phyloP scores from a whole-genome alignment of 2,888 invertebrate genomes.

The Nephrocerus scutellatus region DNA sequence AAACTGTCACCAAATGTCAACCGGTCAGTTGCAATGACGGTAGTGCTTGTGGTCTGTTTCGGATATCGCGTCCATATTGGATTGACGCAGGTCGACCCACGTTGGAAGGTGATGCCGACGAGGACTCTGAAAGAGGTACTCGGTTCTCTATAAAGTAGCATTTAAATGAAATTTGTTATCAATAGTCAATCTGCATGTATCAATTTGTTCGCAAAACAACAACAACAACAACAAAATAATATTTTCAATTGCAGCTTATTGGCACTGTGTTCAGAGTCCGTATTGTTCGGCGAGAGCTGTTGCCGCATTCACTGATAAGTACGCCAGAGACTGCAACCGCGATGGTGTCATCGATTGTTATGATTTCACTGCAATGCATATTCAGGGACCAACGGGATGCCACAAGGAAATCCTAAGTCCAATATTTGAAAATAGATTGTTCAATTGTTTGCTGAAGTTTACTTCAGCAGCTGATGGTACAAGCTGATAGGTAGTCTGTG shows the following conservation, averaged over 20 bases:
- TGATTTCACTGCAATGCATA: conserved; percentile 34
- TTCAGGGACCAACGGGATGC: conserved; percentile 35
- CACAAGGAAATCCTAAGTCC: conserved; percentile 21
- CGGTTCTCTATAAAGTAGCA: too few species aligned
- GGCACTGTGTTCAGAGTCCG: conserved; percentile 29
- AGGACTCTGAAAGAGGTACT: too few species aligned
- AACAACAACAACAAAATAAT: too few species aligned
- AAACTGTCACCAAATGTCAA: conserved; percentile 25
- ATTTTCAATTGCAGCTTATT: conserved; percentile 28
- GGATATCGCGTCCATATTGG: conserved; percentile 36
- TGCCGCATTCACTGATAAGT: conserved; percentile 24
- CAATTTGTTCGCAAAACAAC: too few species aligned
- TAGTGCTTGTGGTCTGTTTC: conserved; percentile 30
- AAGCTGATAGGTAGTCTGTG: too few species aligned
- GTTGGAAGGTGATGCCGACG: conserved; percentile 7
- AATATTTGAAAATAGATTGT: conserved; percentile 49
- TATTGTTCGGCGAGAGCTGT: conserved; percentile 31
- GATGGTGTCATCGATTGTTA: conserved; percentile 35
- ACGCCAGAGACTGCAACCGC: conserved; percentile 32
- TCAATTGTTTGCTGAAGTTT: conserved; percentile 39
- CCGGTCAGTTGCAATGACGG: conserved; percentile 21
- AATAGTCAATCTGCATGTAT: too few species aligned
- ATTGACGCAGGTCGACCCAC: conserved; percentile 28
- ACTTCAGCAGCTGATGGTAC: not conserved
- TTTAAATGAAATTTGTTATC: not conserved